A percentile compares a stretch with the other conserved stretches of the same genome.
Conservation (phyloP, 2,113 vertebrate genomes). For the Mus spicilegus region DNA sequence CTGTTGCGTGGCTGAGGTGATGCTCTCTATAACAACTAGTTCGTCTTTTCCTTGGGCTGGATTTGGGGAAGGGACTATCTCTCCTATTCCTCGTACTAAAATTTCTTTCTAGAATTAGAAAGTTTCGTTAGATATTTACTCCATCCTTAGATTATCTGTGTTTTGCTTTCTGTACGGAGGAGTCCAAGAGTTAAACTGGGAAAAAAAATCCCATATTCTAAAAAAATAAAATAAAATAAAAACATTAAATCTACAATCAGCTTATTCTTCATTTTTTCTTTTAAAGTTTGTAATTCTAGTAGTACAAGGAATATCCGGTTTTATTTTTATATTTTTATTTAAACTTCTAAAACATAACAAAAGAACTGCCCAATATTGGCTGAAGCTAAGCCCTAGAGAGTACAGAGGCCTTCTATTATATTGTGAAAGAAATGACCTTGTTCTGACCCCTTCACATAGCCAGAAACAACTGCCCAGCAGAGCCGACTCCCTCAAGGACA, state of each 20-base stretch:
- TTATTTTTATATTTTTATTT: slow-evolving; percentile 25
- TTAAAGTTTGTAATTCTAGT: slow-evolving; percentile 10
- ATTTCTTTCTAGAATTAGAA: not conserved
- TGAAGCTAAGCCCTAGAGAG: not conserved
- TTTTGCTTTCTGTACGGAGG: not conserved
- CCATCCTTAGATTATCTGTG: not conserved
- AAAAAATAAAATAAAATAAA: not conserved
- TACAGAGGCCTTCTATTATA: not conserved
- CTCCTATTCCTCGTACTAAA: not conserved
- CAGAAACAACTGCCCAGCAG: not conserved
- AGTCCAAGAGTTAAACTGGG: not conserved
- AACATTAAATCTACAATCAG: not conserved
- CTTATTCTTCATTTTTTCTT: not conserved
- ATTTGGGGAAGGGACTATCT: too few species aligned
- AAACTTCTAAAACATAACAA: not conserved
- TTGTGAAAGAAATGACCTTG: slow-evolving; percentile 12
- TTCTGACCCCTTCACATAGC: not conserved
- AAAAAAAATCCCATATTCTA: not conserved
- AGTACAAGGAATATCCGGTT: not conserved
- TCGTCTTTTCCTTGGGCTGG: not conserved
- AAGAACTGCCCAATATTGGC: not conserved
- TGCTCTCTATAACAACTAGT: not conserved
- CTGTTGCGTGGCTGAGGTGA: not conserved
- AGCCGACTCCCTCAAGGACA: not conserved
- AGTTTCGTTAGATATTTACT: not conserved